These are phyloP conservation scores for Carassius auratus DNA, from an alignment of 2,113 vertebrate genomes.

Conservation along the genomic window DNA sequence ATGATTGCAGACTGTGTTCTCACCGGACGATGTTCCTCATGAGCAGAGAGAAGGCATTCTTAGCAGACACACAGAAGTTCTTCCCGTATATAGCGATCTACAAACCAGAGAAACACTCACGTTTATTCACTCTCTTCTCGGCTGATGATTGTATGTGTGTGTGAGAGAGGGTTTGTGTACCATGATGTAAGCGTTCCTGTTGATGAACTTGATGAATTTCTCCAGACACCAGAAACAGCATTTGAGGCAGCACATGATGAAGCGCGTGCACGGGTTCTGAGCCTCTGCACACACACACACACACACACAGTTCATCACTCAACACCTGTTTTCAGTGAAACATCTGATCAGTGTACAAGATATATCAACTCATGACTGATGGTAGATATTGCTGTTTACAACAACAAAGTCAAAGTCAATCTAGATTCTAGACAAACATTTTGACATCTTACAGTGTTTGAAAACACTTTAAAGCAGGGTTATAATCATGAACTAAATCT, in stretches of 20 bases:
- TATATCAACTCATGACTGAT: neutral
- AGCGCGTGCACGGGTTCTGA: constrained; percentile 78
- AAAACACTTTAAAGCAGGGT: neutral
- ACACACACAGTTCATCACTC: constrained; percentile 10
- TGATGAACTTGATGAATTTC: constrained; percentile 91
- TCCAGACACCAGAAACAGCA: constrained; percentile 94
- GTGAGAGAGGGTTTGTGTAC: constrained; percentile 63
- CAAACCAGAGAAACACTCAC: neutral
- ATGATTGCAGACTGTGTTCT: constrained; percentile 20
- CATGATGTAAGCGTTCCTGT: constrained; percentile 93
- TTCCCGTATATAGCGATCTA: constrained; percentile 91
- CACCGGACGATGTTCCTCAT: constrained; percentile 88
- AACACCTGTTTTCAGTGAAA: neutral
- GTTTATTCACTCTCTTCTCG: neutral
- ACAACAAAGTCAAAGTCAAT: neutral
- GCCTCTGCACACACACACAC: constrained; percentile 65
- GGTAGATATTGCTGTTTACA: neutral
- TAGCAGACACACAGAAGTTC: constrained; percentile 90
- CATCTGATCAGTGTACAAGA: neutral
- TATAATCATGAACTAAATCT: neutral
- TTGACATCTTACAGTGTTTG: neutral
- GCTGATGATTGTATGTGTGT: neutral
- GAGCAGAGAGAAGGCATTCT: constrained; percentile 85
- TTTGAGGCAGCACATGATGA: constrained; percentile 86
- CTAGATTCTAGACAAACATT: neutral